Percentiles rank a stretch among this genome's conserved stretches.
phyloP scores from a whole-genome alignment of 2,888 invertebrate species.

The Siphlonurus alternatus region DNA sequence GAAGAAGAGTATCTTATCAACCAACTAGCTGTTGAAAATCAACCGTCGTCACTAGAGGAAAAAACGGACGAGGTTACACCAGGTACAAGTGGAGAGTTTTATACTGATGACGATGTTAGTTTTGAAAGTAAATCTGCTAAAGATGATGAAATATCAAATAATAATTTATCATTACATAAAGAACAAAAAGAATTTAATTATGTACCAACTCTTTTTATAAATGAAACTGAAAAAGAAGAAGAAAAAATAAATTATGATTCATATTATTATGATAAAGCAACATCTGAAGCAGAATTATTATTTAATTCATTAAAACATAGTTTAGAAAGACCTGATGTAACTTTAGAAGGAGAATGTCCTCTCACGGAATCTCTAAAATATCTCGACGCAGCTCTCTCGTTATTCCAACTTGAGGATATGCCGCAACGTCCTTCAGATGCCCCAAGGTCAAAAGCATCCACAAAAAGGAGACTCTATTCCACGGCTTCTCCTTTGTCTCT shows the following conservation, averaged over 20 bases:
- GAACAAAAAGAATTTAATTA: no score
- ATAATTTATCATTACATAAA: no score
- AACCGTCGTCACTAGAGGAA: no score
- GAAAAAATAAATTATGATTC: no score
- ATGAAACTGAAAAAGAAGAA: no score
- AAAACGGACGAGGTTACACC: no score
- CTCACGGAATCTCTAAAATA: not conserved
- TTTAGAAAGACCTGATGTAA: not conserved
- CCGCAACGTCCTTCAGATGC: not conserved
- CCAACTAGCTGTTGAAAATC: not conserved
- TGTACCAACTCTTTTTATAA: no score
- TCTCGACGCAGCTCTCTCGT: not conserved
- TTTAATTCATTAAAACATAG: not conserved
- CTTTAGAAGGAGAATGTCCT: not conserved
- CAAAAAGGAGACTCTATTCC: not conserved
- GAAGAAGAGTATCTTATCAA: not conserved
- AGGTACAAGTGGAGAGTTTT: no score
- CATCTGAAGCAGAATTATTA: not conserved
- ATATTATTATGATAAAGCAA: no score
- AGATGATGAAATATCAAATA: no score
- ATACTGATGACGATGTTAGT: no score
- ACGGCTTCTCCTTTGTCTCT: not conserved
- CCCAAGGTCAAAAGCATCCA: not conserved
- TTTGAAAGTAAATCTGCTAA: no score
- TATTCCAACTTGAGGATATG: not conserved